Evolutionary conservation across 1,140 invertebrate species (phyloP).

Genomic region (Drosophila mayri): DNA sequence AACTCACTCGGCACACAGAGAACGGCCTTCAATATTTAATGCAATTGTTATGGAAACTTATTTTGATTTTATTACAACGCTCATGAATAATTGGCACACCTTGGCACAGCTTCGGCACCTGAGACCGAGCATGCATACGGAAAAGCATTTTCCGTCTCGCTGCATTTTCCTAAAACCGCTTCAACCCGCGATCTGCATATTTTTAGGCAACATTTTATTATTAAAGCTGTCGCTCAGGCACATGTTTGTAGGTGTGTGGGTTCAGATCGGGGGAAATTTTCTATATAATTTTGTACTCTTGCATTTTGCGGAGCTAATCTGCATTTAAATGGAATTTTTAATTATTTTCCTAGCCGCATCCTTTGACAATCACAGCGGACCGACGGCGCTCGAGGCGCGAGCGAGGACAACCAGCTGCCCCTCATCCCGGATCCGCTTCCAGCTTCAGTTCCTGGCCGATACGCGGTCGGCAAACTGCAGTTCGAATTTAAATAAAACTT

Average conservation of each 20-base stretch:
- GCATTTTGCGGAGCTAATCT: slow-evolving; percentile 78
- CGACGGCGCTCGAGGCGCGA: slow-evolving; percentile 33
- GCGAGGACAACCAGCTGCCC: slow-evolving; percentile 6
- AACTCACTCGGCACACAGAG: slow-evolving; percentile 26
- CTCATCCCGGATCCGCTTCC: slow-evolving; percentile 10
- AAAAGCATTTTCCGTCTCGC: slow-evolving; percentile 41
- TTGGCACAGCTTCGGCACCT: neutral
- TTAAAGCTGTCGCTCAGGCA: slow-evolving; percentile 58
- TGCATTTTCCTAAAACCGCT: slow-evolving; percentile 56
- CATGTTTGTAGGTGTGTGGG: neutral
- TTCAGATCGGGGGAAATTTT: slow-evolving; percentile 31
- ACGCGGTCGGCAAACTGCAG: slow-evolving; percentile 71
- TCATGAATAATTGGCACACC: slow-evolving; percentile 59
- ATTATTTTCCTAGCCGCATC: slow-evolving; percentile 78
- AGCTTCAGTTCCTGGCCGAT: slow-evolving; percentile 16
- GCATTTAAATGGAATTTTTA: slow-evolving; percentile 83
- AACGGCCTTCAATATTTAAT: slow-evolving; percentile 63
- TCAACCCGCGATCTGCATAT: slow-evolving; percentile 67
- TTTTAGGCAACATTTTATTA: slow-evolving; percentile 68
- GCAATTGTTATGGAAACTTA: slow-evolving; percentile 64
- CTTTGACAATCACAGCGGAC: slow-evolving; percentile 77
- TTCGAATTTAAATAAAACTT: slow-evolving; percentile 82
- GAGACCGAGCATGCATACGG: slow-evolving; percentile 47
- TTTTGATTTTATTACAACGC: slow-evolving; percentile 77
- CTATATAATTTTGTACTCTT: slow-evolving; percentile 73